Evolutionary conservation across 2,888 invertebrate genomes (phyloP).

Genomic region (Cephus nigrinus): DNA sequence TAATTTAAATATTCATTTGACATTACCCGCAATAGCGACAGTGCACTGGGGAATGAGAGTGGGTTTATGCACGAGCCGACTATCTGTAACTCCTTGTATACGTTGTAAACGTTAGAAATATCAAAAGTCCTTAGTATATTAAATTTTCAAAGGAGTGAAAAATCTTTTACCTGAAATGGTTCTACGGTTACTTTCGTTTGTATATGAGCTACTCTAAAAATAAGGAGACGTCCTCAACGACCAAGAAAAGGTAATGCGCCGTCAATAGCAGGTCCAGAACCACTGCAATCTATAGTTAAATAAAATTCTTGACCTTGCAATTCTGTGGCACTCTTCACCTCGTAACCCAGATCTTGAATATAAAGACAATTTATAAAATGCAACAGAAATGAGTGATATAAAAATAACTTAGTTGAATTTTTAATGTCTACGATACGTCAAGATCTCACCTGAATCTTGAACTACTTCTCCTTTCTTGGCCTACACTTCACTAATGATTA

Average conservation of each 20-base stretch:
- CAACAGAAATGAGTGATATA: too few species aligned
- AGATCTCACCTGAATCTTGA: conserved; percentile 56
- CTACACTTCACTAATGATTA: conserved; percentile 77
- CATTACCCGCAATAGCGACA: conserved; percentile 74
- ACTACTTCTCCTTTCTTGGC: conserved; percentile 53
- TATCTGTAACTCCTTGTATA: conserved; percentile 73
- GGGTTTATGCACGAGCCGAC: conserved; percentile 78
- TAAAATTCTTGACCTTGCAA: conserved; percentile 71
- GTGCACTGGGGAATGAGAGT: conserved; percentile 74
- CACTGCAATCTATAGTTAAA: conserved; percentile 79
- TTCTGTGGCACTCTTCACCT: conserved; percentile 70
- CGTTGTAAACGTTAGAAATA: conserved; percentile 15
- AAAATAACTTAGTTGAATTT: too few species aligned
- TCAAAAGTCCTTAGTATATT: neutral
- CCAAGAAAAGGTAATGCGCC: conserved; percentile 70
- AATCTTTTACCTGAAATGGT: conserved; percentile 49
- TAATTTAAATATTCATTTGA: conserved; percentile 73
- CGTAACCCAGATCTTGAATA: conserved; percentile 72
- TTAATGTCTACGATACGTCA: too few species aligned
- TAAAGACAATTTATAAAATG: too few species aligned
- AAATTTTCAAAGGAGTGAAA: neutral
- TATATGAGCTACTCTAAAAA: conserved; percentile 77
- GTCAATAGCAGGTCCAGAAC: conserved; percentile 77
- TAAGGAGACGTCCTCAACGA: conserved; percentile 74
- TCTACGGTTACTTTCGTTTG: conserved; percentile 64